These are phyloP conservation scores for Drosophila auraria DNA, from an alignment of 1,140 invertebrate species.

Conservation along the genomic window DNA sequence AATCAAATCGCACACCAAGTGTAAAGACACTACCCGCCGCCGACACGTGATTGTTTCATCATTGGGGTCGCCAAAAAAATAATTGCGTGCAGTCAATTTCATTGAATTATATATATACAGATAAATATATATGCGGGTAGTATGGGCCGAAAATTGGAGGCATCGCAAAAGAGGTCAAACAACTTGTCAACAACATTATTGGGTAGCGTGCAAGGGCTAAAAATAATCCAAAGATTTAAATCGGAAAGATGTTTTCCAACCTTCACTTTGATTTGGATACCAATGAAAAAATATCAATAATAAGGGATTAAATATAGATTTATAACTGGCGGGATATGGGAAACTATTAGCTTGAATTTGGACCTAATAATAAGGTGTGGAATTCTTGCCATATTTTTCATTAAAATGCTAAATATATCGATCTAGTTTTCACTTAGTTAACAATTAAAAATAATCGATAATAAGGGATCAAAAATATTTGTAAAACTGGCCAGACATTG, in stretches of 20 bases:
- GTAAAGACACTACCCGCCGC: slow-evolving; percentile 17
- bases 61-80: slow-evolving; percentile 43
- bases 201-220: background rate
- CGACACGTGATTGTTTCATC: slow-evolving; percentile 58
- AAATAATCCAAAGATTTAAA: slow-evolving; percentile 8
- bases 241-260: background rate
- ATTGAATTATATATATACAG: slow-evolving; percentile 38
- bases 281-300: background rate
- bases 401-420: no score
- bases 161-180: slow-evolving; percentile 39
- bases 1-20: slow-evolving; percentile 34
- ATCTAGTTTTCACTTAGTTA: no score
- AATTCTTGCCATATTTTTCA: background rate
- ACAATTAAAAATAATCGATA: background rate
- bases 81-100: slow-evolving; percentile 49
- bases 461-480: background rate
- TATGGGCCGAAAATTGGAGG: slow-evolving; percentile 3
- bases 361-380: background rate
- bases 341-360: background rate
- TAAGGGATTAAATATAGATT: background rate
- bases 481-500: no score
- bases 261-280: background rate
- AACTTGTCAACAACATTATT: slow-evolving; percentile 30
- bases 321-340: background rate
- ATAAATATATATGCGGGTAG: background rate